Conservation (phyloP, 2,113 vertebrate species). For the Malurus elegans region DNA sequence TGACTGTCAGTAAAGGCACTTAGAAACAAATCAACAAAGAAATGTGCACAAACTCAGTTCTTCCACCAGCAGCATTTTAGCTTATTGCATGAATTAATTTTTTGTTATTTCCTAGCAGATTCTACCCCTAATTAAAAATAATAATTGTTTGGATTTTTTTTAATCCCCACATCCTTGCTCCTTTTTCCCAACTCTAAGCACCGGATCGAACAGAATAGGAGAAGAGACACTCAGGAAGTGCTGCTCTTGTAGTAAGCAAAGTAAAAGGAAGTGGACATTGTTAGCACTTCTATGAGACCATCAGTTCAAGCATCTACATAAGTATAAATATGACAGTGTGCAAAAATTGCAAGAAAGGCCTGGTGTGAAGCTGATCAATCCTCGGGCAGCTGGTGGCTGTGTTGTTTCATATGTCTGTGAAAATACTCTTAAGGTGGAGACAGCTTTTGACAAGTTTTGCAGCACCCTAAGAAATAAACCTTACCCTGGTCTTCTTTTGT, state of each 20-base stretch:
- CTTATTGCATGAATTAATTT: background rate
- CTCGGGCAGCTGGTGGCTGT: background rate
- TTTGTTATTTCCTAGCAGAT: background rate
- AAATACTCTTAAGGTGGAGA: background rate
- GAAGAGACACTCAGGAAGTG: background rate
- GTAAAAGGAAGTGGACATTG: background rate
- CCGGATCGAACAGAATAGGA: background rate
- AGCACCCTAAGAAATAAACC: background rate
- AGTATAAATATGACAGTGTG: background rate
- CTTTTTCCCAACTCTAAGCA: background rate
- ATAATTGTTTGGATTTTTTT: rapidly evolving
- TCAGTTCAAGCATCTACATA: background rate
- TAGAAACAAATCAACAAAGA: background rate
- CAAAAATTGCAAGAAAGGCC: background rate
- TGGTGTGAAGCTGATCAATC: background rate
- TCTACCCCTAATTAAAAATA: background rate
- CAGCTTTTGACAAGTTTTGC: background rate
- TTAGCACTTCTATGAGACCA: background rate
- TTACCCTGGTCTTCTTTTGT: background rate
- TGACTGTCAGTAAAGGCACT: background rate
- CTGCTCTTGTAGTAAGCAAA: background rate
- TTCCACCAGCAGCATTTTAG: background rate
- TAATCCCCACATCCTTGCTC: rapidly evolving
- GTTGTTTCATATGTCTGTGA: background rate
- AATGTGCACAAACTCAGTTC: background rate